Conservation (phyloP, 2,888 invertebrate species). For the Chrysolina oricalcia region DNA sequence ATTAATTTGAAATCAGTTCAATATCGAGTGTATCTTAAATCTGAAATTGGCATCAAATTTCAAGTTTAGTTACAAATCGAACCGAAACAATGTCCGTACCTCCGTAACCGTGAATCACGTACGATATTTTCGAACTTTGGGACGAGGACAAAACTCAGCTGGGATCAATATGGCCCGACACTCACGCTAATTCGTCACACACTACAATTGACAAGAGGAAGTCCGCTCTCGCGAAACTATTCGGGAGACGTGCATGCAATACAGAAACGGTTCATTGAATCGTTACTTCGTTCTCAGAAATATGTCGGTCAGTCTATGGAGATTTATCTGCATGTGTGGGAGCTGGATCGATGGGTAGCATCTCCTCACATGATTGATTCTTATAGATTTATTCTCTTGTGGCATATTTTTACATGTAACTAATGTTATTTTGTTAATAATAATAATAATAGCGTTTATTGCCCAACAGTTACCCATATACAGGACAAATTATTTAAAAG, state of each 20-base stretch:
- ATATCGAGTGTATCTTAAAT: too few species aligned
- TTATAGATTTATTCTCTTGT: too few species aligned
- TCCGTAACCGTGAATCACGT: background rate
- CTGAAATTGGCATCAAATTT: too few species aligned
- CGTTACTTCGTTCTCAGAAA: background rate
- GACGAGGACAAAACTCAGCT: background rate
- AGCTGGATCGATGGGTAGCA: background rate
- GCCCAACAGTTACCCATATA: too few species aligned
- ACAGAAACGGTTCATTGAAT: background rate
- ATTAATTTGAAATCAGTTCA: too few species aligned
- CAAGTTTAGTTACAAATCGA: too few species aligned
- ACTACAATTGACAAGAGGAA: slow-evolving; percentile 4
- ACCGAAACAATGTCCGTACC: background rate
- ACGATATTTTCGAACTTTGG: background rate
- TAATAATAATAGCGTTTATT: too few species aligned
- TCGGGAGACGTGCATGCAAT: slow-evolving; percentile 4
- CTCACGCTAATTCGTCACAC: slow-evolving; percentile 2
- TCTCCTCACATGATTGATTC: too few species aligned
- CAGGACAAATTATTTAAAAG: too few species aligned
- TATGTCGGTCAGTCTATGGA: background rate
- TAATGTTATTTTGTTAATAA: too few species aligned
- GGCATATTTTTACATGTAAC: too few species aligned
- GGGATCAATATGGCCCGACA: slow-evolving; percentile 9
- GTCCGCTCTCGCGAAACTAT: slow-evolving; percentile 5
- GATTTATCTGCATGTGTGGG: background rate